Conservation (phyloP, 37 sponge, comb jelly and placozoan genomes). For the Dysidea cf. avara region DNA sequence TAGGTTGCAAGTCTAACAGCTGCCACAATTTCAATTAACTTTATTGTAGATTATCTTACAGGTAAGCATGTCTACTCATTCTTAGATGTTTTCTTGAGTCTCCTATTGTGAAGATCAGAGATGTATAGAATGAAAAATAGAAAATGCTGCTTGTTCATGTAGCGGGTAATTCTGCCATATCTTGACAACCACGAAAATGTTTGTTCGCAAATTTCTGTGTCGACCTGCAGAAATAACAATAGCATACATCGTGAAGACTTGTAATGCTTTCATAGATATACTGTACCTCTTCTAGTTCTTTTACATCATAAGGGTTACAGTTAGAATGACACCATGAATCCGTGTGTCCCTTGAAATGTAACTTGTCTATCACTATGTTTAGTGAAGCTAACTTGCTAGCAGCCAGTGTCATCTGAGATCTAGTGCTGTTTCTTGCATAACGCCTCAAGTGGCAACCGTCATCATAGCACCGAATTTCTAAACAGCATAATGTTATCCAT, state of each 20-base stretch:
- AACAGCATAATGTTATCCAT: no score
- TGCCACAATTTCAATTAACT: no score
- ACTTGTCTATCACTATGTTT: constrained; percentile 41
- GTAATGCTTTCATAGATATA: neutral
- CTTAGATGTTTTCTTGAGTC: neutral
- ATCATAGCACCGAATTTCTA: constrained; percentile 50
- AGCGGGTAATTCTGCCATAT: constrained; percentile 21
- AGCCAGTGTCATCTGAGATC: constrained; percentile 5
- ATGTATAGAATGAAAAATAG: constrained; percentile 40
- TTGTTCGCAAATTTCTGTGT: constrained; percentile 49
- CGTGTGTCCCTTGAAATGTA: constrained; percentile 48
- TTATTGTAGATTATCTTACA: no score
- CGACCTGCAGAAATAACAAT: constrained; percentile 13
- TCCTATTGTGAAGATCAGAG: constrained; percentile 38
- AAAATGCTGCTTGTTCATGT: constrained; percentile 34
- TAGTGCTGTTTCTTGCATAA: constrained; percentile 8
- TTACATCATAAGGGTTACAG: constrained; percentile 24
- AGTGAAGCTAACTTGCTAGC: neutral
- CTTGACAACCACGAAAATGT: constrained; percentile 38
- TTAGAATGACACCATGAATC: constrained; percentile 43
- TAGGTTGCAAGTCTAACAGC: no score
- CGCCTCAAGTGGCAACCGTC: constrained; percentile 41
- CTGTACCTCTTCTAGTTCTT: neutral
- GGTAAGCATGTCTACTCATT: no score
- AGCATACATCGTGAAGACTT: neutral